Evolutionary conservation across 2,113 vertebrate species (phyloP), one percentile per base, ranked within the genome.

Genomic region (Nothobranchius kuhntae): DNA sequence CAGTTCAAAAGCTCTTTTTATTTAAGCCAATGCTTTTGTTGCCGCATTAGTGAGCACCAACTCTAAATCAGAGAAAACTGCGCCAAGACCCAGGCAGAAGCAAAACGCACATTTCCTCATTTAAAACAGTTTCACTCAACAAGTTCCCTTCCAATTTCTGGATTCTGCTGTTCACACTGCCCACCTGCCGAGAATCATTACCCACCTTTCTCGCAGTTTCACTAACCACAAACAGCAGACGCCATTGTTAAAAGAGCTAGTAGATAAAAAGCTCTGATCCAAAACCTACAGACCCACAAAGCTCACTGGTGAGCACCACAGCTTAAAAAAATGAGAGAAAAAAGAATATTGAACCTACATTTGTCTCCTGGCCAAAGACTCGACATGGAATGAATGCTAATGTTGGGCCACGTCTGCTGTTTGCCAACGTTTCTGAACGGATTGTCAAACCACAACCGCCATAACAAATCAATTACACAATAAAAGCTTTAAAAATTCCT

Each of bases 381-480:
- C 9, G 24, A 44, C 36, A 69, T 44, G 7, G 21, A 24, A 46
- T 21, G 13, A 73, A 73, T 59, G 17, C 59, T 48, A 67, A 57
- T 61, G 42, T 9, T 45, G 10, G 15, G 58, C 24, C 40, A 0
- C 38, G 52, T 11, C 57, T 30, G 47, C 21, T 44, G 61, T 61
- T 61, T 54, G 60, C 61, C 48, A 68, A 68, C 46, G 50, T 58
- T 59, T 60, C 15, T n/a, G 36, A 26, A 63, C 6, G 46, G 36
- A 63, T 59, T 48, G 42, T 24, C 64, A 54, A 61, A 52, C n/a
- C 59, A 62, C 47, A 64, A 63, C 17, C 58, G 26, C 59, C 52
- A 63, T 42, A 63, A 68, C 26, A 68, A 40, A 75, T 53, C 30
- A 63, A 68, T 75, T 53, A 46, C 26, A 63, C 53, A 53, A 55